Evolutionary conservation across 2,888 invertebrate genomes (phyloP), one percentile per base, ranked within the genome.

Genomic region (Standfussiana lucernea): DNA sequence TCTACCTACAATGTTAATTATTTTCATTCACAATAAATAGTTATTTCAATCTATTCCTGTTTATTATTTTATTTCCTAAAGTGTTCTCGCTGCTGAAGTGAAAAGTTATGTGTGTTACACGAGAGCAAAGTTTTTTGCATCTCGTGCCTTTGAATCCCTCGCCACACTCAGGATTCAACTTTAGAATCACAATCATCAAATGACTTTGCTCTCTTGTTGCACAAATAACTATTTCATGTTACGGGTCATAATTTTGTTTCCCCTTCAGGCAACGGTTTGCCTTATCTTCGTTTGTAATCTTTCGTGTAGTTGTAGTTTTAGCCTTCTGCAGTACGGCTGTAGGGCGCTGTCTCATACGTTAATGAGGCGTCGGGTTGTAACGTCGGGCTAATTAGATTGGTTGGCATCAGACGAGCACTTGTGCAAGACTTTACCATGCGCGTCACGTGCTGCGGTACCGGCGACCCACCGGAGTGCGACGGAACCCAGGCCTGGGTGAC

Each of bases 361-460:
- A 87, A 89, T 87, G 82, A 88, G 69, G 68, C 72, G 81, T 79
- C 67, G 77, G 71, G 77, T 79, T 28, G 79, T 78, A 75, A 75
- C 85, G 83, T 75, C 84, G 65, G 77, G 75, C 80, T 88, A 80
- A 87, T 86, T 85, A 88, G 86, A 70, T 61, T 35, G 50, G 53
- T 45, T 28, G 68, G 10, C 70, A 62, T 40, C 64, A 62, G 61
- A 67, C 76, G 18, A 59, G 37, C 50, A 62, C 42, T 65, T 50
- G 76, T 64, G 45, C 53, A 28, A 67, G 47, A 11, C 64, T 8
- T 45, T 15, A 28, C 18, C 24, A 40, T 56, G 35, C 50, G 21
- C 42, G 69, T 53, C 82, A 69, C 82, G 75, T 28, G 24, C 28
- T 4, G 56, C 42, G 75, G 61, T 8, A 4, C 13, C 0, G 10